Base-by-base conservation (phyloP, 2,797 vertebrate species). In the Meriones psammophilus region DNA sequence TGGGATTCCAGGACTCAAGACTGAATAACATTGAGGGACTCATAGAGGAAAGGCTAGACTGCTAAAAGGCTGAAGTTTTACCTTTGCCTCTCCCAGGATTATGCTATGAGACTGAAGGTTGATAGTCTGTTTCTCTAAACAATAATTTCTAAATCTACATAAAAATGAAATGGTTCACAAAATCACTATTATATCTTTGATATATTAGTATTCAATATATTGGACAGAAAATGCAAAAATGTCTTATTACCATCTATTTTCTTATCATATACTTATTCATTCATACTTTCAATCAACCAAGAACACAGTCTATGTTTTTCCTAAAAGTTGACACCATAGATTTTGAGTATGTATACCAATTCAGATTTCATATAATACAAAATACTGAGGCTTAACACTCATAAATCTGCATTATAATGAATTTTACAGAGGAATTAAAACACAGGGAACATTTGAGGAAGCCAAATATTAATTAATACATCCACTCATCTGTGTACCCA, bases 161-260 rank as follows among this genome's bases (percentile, higher is more conserved):
- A 80, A 89, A 10, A 64, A 50, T 58, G 33, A 87, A 90, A 88
- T 78, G 46, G 4, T 1, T 22, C 68, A 64, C 4, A 26, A 80
- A 22, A 22, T 92, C 30, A 84, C 26, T 66, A 91, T 93, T 62
- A 80, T 36, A 93, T 8, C 7, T 91, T 56, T 87, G 78, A 56
- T 78, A 73, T 39, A 88, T 81, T 68, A 68, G 18, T n/a, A 73
- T 46, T 80, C 64, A 64, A 64, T 54, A 42, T 77, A 39, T 22
- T 58, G 28, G n/a, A 2, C 36, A 92, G 22, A 42, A 91, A 77
- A 58, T 60, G 73, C 17, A 73, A 89, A 83, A 42, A 33, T 69
- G 7, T 76, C 10, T 54, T 74, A 28, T n/a, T 39, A 42, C 1
- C 14, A 13, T 33, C 30, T 64, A 9, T 91, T 88, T 93, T 26